Percentiles rank a stretch among this genome's conserved stretches.
These are phyloP conservation scores for Zophobas morio DNA, from an alignment of 1,140 invertebrate genomes.

Conservation along the genomic window DNA sequence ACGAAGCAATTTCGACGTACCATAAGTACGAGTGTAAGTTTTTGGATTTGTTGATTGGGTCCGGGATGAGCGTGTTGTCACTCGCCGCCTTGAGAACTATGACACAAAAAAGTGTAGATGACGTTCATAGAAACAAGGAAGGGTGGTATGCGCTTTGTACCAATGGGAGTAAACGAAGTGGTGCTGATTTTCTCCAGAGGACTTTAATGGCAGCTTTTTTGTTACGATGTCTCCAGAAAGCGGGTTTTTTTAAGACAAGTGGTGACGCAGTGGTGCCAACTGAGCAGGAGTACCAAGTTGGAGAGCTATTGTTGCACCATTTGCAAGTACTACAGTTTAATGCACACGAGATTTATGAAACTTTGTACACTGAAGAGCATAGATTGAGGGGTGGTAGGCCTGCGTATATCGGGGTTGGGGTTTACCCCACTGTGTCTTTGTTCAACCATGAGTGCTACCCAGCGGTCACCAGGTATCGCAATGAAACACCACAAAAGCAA, in stretches of 20 bases:
- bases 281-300: conserved; percentile 73
- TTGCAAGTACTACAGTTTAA: conserved; percentile 91
- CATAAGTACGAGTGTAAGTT: conserved; percentile 88
- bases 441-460: conserved; percentile 94
- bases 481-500: background rate
- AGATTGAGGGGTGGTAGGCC: conserved; percentile 72
- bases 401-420: conserved; percentile 81
- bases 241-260: conserved; percentile 71
- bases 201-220: conserved; percentile 85
- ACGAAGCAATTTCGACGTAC: conserved; percentile 77
- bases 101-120: conserved; percentile 74
- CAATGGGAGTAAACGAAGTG: conserved; percentile 75
- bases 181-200: conserved; percentile 83
- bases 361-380: conserved; percentile 69
- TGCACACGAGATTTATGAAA: conserved; percentile 90
- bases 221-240: conserved; percentile 78
- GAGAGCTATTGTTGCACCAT: conserved; percentile 78
- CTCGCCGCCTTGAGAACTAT: conserved; percentile 83
- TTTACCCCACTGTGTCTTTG: conserved; percentile 85
- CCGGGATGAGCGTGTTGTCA: conserved; percentile 85
- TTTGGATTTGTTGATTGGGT: conserved; percentile 81
- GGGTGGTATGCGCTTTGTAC: conserved; percentile 74
- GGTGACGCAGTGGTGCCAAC: conserved; percentile 62
- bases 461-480: conserved; percentile 77
- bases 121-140: conserved; percentile 69